A percentile compares a stretch with the other conserved stretches of the same genome.
Conservation (phyloP, 2,888 invertebrate species). For the Homarus gammarus region DNA sequence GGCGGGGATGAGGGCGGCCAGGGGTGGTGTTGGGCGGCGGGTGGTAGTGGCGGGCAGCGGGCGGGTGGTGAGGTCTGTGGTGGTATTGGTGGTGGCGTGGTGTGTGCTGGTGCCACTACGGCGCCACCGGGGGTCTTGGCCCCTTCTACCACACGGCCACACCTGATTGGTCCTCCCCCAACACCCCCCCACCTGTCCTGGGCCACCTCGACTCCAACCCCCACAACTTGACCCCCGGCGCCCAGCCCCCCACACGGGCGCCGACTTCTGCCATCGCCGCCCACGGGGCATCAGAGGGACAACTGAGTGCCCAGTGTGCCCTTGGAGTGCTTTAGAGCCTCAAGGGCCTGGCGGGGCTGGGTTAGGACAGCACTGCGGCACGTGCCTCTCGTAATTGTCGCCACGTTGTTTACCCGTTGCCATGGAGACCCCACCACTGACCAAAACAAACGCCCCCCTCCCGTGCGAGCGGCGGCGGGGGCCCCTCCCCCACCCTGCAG, state of each 20-base stretch:
- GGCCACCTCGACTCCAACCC: neutral
- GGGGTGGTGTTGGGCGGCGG: constrained; percentile 48
- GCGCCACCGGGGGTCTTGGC: constrained; percentile 52
- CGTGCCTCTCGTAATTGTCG: constrained; percentile 35
- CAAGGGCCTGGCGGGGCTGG: neutral
- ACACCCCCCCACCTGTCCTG: constrained; percentile 14
- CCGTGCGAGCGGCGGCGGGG: neutral
- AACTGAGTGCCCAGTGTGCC: neutral
- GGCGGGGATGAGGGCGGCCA: constrained; percentile 40
- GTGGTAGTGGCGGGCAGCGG: constrained; percentile 52
- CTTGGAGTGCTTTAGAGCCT: neutral
- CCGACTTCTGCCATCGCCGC: neutral
- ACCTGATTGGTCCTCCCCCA: constrained; percentile 52
- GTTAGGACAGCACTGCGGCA: constrained; percentile 21
- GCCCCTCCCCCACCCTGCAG: neutral
- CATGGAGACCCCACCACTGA: constrained; percentile 58
- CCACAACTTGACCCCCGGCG: neutral
- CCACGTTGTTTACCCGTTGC: constrained; percentile 63
- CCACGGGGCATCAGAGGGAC: neutral
- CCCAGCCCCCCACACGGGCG: constrained; percentile 3
- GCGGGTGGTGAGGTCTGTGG: constrained; percentile 57
- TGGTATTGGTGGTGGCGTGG: constrained; percentile 48
- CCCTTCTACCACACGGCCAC: constrained; percentile 64
- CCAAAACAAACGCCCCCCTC: constrained; percentile 65
- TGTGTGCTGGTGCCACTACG: constrained; percentile 60